phyloP scores from a whole-genome alignment of 2,113 vertebrate genomes.

The Fukomys damarensis region DNA sequence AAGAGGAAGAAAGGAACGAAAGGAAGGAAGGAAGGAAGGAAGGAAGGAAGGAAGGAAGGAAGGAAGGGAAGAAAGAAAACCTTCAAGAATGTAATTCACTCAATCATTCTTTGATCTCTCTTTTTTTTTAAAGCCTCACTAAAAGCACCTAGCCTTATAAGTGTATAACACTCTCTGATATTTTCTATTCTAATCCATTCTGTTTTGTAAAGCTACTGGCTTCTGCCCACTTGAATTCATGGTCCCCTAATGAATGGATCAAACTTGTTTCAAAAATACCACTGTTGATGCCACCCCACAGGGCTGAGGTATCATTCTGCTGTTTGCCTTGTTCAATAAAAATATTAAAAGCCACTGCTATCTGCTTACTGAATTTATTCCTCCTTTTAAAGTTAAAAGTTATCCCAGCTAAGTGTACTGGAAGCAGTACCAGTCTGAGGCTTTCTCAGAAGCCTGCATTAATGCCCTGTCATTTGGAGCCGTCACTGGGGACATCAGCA shows the following conservation, averaged over 20 bases:
- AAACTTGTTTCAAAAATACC: neutral
- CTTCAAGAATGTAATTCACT: neutral
- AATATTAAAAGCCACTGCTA: conserved; percentile 26
- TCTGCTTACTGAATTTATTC: conserved; percentile 42
- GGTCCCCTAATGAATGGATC: neutral
- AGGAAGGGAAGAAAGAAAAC: too few species aligned
- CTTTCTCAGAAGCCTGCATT: conserved; percentile 41
- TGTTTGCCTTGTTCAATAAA: conserved; percentile 38
- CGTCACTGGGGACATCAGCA: neutral
- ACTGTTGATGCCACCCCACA: neutral
- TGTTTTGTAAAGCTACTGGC: conserved; percentile 33
- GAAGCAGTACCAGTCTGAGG: conserved; percentile 32
- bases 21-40: too few species aligned
- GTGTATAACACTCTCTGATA: neutral
- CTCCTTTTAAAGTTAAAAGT: conserved; percentile 10
- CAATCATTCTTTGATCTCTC: neutral
- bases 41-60: too few species aligned
- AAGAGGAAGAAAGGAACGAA: too few species aligned
- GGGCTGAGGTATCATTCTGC: conserved; percentile 17
- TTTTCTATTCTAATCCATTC: conserved; percentile 19
- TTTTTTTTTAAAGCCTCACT: neutral
- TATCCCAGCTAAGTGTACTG: neutral
- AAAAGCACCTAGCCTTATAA: neutral
- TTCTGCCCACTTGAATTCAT: conserved; percentile 17
- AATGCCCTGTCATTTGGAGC: neutral